Percentiles rank a stretch among this genome's conserved stretches.
phyloP scores from a whole-genome alignment of 1,140 invertebrate genomes.

The Pinna nobilis region DNA sequence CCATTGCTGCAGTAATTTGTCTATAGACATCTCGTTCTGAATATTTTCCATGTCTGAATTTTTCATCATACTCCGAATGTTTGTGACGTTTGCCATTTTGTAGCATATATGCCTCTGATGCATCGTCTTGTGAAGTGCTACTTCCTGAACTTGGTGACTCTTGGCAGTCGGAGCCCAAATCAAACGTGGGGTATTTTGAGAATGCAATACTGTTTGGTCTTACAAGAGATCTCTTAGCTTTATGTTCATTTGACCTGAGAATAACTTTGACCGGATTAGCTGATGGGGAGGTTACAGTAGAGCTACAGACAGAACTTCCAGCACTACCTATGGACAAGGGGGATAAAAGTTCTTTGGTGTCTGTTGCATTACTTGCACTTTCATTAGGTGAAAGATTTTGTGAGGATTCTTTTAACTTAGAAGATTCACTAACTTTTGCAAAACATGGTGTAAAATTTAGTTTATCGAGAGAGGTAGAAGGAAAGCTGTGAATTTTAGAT shows the following conservation, averaged over 20 bases:
- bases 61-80: slow-evolving; percentile 47
- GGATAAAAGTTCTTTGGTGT: not conserved
- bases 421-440: too few species aligned
- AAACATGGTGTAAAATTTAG: slow-evolving; percentile 71
- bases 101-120: slow-evolving; percentile 60
- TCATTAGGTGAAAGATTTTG: slow-evolving; percentile 4
- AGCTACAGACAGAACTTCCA: slow-evolving; percentile 35
- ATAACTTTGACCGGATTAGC: slow-evolving; percentile 51
- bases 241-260: slow-evolving; percentile 64
- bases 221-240: slow-evolving; percentile 62
- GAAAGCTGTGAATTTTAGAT: slow-evolving; percentile 49
- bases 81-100: slow-evolving; percentile 63
- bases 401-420: slow-evolving; percentile 11
- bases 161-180: slow-evolving; percentile 62
- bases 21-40: slow-evolving; percentile 66
- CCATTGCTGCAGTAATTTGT: slow-evolving; percentile 70
- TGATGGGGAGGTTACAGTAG: slow-evolving; percentile 30
- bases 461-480: slow-evolving; percentile 71
- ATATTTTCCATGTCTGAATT: slow-evolving; percentile 57
- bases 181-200: slow-evolving; percentile 70
- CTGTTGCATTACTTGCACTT: not conserved
- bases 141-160: slow-evolving; percentile 55
- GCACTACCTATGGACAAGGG: slow-evolving; percentile 46
- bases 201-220: slow-evolving; percentile 73
- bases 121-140: slow-evolving; percentile 59